Percentiles rank a stretch among this genome's conserved stretches.
These are phyloP conservation scores for Pachyuromys duprasi DNA, from an alignment of 2,797 vertebrate species.

Conservation along the genomic window DNA sequence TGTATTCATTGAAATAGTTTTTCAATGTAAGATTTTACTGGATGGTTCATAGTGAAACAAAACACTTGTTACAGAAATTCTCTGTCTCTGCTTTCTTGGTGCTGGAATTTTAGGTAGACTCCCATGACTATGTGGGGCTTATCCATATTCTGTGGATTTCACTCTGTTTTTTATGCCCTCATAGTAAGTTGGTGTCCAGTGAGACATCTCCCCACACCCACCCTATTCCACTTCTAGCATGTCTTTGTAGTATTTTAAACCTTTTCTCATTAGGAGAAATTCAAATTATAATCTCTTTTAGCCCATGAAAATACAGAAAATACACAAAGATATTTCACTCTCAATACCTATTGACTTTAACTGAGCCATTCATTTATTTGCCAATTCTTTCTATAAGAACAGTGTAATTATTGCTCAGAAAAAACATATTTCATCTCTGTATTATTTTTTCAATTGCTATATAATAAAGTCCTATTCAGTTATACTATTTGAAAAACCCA, in stretches of 20 bases:
- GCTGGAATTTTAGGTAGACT: neutral
- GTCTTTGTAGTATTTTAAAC: neutral
- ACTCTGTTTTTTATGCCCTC: neutral
- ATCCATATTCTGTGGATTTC: neutral
- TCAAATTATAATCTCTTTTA: neutral
- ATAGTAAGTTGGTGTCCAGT: neutral
- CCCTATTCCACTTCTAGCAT: neutral
- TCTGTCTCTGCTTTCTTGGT: neutral
- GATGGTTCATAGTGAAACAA: neutral
- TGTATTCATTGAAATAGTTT: neutral
- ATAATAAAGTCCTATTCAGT: neutral
- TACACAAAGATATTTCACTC: neutral
- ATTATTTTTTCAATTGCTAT: neutral
- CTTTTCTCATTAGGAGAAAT: neutral
- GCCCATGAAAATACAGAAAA: neutral
- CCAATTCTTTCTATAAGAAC: neutral
- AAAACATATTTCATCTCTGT: neutral
- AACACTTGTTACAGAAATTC: neutral
- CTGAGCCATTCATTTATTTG: neutral
- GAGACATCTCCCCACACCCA: too few species aligned
- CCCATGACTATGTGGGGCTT: rapidly evolving
- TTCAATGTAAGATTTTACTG: neutral
- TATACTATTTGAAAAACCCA: neutral
- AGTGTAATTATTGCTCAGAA: neutral
- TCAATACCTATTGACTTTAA: neutral